Conservation (phyloP, 92 coral and sea anemone genomes). For the Isaurus tuberculatus region DNA sequence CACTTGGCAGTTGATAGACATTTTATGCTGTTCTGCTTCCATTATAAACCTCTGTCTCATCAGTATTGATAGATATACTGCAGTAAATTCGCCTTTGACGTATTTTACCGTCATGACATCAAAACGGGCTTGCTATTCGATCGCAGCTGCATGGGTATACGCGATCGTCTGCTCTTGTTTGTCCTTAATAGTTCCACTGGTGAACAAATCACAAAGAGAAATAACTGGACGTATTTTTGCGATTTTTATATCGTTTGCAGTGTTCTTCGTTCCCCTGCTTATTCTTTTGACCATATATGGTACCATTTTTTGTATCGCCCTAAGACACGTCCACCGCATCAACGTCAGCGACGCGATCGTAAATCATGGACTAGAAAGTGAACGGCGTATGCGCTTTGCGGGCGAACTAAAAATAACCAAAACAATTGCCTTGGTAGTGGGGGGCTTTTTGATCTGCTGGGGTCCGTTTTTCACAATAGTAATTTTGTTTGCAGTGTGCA, state of each 20-base stretch:
- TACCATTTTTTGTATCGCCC: conserved; percentile 63
- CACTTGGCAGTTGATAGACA: conserved; percentile 80
- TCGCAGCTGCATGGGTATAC: conserved; percentile 74
- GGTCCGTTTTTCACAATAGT: conserved; percentile 80
- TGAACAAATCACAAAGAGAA: conserved; percentile 47
- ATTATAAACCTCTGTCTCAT: conserved; percentile 79
- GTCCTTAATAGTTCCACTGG: conserved; percentile 63
- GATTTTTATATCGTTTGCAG: conserved; percentile 71
- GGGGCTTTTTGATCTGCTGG: conserved; percentile 85
- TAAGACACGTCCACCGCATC: conserved; percentile 64
- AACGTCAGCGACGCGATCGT: conserved; percentile 48
- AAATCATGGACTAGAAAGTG: conserved; percentile 64
- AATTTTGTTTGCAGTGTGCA: conserved; percentile 67
- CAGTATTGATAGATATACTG: conserved; percentile 76
- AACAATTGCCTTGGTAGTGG: conserved; percentile 78
- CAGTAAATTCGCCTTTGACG: conserved; percentile 77
- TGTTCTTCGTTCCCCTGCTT: conserved; percentile 67
- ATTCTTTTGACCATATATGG: conserved; percentile 72
- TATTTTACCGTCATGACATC: conserved; percentile 75
- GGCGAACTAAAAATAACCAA: conserved; percentile 80
- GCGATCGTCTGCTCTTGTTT: conserved; percentile 73
- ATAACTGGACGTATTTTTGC: conserved; percentile 71
- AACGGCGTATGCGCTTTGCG: conserved; percentile 60
- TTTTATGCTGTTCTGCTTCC: conserved; percentile 84
- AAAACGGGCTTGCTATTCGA: conserved; percentile 65